Conservation (phyloP, 2,888 invertebrate genomes). For the Pediacus dermestoides region DNA sequence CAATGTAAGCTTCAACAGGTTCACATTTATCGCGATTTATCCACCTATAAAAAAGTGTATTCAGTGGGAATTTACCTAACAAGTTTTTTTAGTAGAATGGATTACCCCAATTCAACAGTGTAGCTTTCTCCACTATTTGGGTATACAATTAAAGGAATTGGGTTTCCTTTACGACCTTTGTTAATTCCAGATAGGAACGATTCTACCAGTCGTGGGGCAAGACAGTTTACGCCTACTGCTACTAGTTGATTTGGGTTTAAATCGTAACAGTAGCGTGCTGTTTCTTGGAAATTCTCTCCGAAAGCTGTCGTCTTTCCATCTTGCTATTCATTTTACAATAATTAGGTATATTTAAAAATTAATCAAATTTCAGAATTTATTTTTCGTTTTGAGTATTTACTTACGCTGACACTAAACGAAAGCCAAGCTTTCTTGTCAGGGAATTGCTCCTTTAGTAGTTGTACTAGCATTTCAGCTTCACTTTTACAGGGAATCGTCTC, state of each 20-base stretch:
- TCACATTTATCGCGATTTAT: conserved; percentile 67
- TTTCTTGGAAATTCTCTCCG: conserved; percentile 76
- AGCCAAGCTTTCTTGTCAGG: conserved; percentile 82
- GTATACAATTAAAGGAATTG: conserved; percentile 79
- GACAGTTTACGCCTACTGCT: conserved; percentile 88
- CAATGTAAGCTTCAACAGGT: conserved; percentile 67
- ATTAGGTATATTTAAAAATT: no score
- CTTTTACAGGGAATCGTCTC: conserved; percentile 86
- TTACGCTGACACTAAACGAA: conserved; percentile 81
- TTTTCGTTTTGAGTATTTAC: conserved; percentile 23
- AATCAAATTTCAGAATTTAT: no score
- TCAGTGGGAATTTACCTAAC: neutral
- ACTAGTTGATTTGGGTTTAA: conserved; percentile 65
- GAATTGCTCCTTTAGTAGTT: conserved; percentile 69
- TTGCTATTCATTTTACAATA: no score
- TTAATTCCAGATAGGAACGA: conserved; percentile 59
- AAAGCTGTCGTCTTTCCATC: conserved; percentile 66
- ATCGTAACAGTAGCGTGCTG: conserved; percentile 64
- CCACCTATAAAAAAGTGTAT: conserved; percentile 56
- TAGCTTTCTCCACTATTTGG: conserved; percentile 90
- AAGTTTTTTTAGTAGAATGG: conserved; percentile 9
- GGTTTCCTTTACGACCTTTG: conserved; percentile 48
- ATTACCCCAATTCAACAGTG: conserved; percentile 65
- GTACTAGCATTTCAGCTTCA: conserved; percentile 81
- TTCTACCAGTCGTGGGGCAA: conserved; percentile 64